Percentiles rank a stretch among this genome's conserved stretches.
Conservation (phyloP, 1,140 invertebrate genomes). For the Lutraria rhynchaena region DNA sequence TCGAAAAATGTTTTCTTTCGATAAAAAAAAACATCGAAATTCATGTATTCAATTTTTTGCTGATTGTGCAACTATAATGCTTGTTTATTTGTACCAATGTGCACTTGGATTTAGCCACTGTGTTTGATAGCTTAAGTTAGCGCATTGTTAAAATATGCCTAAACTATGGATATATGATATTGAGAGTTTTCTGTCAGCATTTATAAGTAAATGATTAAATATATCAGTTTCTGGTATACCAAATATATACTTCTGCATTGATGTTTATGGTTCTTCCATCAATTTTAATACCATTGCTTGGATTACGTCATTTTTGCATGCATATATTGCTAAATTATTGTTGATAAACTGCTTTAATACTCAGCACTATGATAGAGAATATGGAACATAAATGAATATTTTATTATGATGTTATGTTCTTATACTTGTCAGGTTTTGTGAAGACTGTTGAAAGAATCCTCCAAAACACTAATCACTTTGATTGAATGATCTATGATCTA, state of each 20-base stretch:
- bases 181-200: background rate
- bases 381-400: too few relatives aligned
- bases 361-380: too few relatives aligned
- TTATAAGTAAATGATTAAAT: background rate
- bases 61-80: background rate
- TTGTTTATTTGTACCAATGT: background rate
- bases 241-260: background rate
- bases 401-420: too few relatives aligned
- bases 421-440: too few relatives aligned
- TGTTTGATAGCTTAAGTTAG: conserved; percentile 4
- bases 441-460: too few relatives aligned
- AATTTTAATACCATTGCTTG: too few relatives aligned
- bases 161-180: background rate
- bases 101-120: background rate
- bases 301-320: too few relatives aligned
- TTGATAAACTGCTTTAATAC: too few relatives aligned
- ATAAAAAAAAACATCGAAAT: background rate
- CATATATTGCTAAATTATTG: too few relatives aligned
- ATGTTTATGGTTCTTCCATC: background rate
- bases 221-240: background rate
- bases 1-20: background rate
- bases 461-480: too few relatives aligned
- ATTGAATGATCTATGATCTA: too few relatives aligned
- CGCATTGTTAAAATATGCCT: background rate
- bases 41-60: background rate